Evolutionary conservation across 2,113 vertebrate genomes (phyloP), one percentile per base, ranked within the genome.

Genomic region (Pheucticus melanocephalus): DNA sequence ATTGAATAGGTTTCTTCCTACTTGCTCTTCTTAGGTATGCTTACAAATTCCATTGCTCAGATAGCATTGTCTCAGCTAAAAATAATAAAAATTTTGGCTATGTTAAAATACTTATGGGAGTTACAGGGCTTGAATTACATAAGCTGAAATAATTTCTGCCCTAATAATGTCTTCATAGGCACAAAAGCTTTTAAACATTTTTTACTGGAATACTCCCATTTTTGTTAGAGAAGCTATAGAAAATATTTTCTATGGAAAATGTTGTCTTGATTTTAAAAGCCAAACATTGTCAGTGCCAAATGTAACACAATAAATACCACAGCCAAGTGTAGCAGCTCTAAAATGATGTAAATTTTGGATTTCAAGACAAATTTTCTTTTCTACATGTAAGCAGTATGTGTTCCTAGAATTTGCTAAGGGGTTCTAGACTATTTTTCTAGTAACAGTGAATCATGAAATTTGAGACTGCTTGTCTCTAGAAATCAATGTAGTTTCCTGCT

Each of bases 391-490:
- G n/a, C 42, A 66, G 17, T 72, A 37, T 77, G 50, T 77, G 22
- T 86, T 57, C 69, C 82, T 82, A 79, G 68, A 90, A 90, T 90
- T 93, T 88, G 25, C 65, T 39, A 35, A 73, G 42, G 68, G 20
- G n/a, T 87, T 96, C 90, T 89, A 92, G 86, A 25, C 65, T 64
- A 37, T 79, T 94, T 86, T 93, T 90, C 85, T 95, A 61, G 61
- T 83, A 88, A 70, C 10, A 51, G 28, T 47, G 64, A 88, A 42
- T 90, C 15, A 72, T 66, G 69, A 84, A 85, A 79, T 91, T 65
- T 86, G 51, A 80, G 75, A 59, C 39, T 65, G 16, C 59, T 87
- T 78, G 72, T 92, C 66, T 76, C 42, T 86, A 66, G 60, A 76
- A 90, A 68, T 80, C 16, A 2, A 2, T 73, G 59, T 27, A 30